Evolutionary conservation across 2,888 invertebrate genomes (phyloP), one percentile per base, ranked within the genome.

Genomic region (Lucinisca nassula): DNA sequence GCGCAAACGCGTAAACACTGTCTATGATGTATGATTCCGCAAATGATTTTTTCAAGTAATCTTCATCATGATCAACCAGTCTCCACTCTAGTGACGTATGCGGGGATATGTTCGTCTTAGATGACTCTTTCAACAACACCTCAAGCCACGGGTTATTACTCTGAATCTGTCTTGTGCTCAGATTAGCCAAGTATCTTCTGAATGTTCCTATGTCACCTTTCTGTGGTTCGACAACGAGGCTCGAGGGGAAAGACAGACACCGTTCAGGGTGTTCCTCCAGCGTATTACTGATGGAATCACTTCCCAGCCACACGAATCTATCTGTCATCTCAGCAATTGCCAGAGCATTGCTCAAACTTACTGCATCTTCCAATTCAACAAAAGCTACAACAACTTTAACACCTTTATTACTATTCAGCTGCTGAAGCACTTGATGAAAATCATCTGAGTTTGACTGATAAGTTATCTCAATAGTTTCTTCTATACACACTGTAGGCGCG

Each of bases 221-320:
- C 38, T 82, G 58, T 6, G 89, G 89, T 17, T 81, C 37, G 10
- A 93, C 89, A 32, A 81, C 79, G 21, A 93, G 81, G 3, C 91
- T 89, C 0, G 92, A 92, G 2, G 82, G 80, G 27, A 88, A 81
- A 51, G 70, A 51, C 27, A 80, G 58, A 79, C 92, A 93, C 21
- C 84, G 55, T 35, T 82, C 87, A 12, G 82, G 85, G 74, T 87
- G 55, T 32, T 90, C 87, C 37, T 89, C 85, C 21, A 92, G 27
- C 14, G 85, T 81, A 27, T 88, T 45, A 76, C 86, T 85, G 37
- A 93, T 84, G 1, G 93, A 93, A 79, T 95, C 95, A 55, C 94
- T 95, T 37, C 95, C 95, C 17, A 95, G 85, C 94, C 95, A 95
- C 3, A 94, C 89, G 81, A 95, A 95, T 30, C 93, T 90, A n/a